Conservation (phyloP, 2,113 vertebrate species). For the Rhea pennata region DNA sequence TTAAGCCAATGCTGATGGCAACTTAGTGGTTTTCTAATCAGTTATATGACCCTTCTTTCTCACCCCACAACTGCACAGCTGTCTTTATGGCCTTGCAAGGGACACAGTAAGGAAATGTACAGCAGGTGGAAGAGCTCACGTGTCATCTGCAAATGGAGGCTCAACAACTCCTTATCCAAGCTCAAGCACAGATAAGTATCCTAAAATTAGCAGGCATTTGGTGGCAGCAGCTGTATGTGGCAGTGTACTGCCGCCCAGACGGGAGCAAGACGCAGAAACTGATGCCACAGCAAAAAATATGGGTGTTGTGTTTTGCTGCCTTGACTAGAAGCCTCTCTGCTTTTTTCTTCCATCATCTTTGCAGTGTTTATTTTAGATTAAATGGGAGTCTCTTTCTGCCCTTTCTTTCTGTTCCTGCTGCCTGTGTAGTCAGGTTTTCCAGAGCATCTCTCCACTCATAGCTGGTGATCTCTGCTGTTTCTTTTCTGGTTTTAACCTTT, state of each 20-base stretch:
- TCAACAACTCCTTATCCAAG: background rate
- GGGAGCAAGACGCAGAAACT: background rate
- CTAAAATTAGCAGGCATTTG: constrained; percentile 67
- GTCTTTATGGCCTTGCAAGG: background rate
- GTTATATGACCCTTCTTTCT: background rate
- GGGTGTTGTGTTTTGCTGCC: background rate
- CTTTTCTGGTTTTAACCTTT: background rate
- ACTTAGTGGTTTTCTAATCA: background rate
- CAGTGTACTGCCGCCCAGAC: background rate
- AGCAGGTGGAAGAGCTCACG: constrained; percentile 57
- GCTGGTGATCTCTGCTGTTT: background rate
- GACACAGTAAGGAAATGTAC: background rate
- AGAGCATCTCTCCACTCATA: background rate
- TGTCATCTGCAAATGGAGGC: constrained; percentile 35
- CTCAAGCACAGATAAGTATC: background rate
- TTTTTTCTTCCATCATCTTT: background rate
- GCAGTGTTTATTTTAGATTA: background rate
- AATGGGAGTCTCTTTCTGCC: background rate
- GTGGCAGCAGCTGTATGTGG: constrained; percentile 51
- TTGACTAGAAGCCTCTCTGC: background rate
- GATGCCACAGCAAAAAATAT: background rate
- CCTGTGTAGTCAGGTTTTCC: background rate
- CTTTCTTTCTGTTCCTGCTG: background rate
- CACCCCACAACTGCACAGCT: constrained; percentile 4
- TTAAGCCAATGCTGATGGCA: background rate